phyloP scores from a whole-genome alignment of 1,140 invertebrate species.

The Holcopasites calliopsidis region DNA sequence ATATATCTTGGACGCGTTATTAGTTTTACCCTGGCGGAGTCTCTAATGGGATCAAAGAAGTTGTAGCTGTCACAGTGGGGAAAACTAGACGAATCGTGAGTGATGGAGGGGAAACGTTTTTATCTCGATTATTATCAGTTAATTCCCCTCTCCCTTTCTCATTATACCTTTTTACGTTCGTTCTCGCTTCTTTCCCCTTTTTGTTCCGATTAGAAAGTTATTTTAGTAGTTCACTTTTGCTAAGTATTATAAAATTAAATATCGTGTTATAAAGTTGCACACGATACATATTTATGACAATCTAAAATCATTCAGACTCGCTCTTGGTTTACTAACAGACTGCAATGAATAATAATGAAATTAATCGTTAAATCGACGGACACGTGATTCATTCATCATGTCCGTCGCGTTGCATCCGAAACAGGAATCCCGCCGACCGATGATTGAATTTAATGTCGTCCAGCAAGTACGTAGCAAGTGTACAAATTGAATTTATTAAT shows the following conservation, averaged over 20 bases:
- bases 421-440: conserved; percentile 1
- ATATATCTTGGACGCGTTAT: conserved; percentile 32
- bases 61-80: too few relatives aligned
- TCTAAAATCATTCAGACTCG: neutral
- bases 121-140: too few relatives aligned
- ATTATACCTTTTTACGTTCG: too few relatives aligned
- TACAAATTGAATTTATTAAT: neutral
- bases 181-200: too few relatives aligned
- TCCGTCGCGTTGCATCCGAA: neutral
- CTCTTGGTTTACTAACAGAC: neutral
- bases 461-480: neutral
- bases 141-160: too few relatives aligned
- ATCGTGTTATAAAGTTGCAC: too few relatives aligned
- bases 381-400: conserved; percentile 17
- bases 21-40: conserved; percentile 1
- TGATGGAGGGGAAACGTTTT: neutral
- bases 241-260: too few relatives aligned
- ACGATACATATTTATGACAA: too few relatives aligned
- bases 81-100: neutral
- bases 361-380: conserved; percentile 17
- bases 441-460: conserved; percentile 9
- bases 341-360: conserved; percentile 5
- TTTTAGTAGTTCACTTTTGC: too few relatives aligned
- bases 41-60: neutral
- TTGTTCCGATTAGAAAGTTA: too few relatives aligned